Percentiles rank a stretch among this genome's conserved stretches.
Conservation (phyloP, 2,888 invertebrate genomes). For the Hoplodrina ambigua region DNA sequence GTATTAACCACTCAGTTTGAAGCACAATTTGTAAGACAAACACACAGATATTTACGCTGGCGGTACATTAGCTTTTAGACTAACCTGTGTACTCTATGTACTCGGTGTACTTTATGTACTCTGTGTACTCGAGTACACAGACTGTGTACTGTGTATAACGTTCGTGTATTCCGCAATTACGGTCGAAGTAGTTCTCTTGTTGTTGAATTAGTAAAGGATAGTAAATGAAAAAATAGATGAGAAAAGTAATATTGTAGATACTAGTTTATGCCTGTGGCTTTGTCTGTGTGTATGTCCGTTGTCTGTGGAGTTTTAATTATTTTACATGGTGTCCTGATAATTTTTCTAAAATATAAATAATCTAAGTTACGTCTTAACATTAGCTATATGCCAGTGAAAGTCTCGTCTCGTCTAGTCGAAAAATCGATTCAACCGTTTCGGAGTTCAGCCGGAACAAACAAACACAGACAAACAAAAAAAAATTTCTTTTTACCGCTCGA, state of each 20-base stretch:
- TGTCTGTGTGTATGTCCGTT: no score
- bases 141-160: conserved; percentile 23
- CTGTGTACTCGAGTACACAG: conserved; percentile 28
- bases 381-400: no score
- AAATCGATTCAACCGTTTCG: no score
- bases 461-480: no score
- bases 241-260: background rate
- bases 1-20: conserved; percentile 32
- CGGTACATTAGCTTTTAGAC: conserved; percentile 50
- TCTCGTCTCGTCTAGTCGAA: no score
- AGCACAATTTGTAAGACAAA: conserved; percentile 52
- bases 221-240: conserved; percentile 10
- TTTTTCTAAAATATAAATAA: no score
- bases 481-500: no score
- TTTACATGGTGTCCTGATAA: no score
- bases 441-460: no score
- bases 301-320: no score
- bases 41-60: conserved; percentile 35
- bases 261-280: no score
- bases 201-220: conserved; percentile 21
- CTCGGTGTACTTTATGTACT: background rate
- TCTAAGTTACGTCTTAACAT: no score
- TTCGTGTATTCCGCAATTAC: conserved; percentile 26
- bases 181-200: conserved; percentile 4
- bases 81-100: conserved; percentile 39